Conservation (phyloP, 2,888 invertebrate genomes). For the Nomada goodeniana region DNA sequence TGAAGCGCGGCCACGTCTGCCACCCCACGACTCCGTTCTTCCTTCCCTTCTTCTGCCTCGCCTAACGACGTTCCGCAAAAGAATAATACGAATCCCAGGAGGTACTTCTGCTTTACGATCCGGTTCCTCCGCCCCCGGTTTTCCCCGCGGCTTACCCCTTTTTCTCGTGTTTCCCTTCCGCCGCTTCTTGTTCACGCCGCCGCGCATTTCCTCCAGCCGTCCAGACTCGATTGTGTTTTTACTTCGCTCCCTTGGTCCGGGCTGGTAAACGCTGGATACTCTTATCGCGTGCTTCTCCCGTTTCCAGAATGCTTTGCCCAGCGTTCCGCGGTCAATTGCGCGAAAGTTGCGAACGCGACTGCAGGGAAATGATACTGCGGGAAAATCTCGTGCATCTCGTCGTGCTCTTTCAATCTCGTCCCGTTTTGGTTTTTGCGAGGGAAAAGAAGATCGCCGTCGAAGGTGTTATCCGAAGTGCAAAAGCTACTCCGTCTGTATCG, state of each 20-base stretch:
- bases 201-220: slow-evolving; percentile 20
- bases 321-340: slow-evolving; percentile 9
- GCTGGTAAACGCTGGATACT: slow-evolving; percentile 46
- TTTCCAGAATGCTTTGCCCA: background rate
- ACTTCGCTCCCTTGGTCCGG: slow-evolving; percentile 1
- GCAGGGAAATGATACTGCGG: background rate
- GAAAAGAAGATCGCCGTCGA: background rate
- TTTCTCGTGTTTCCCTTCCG: slow-evolving; percentile 26
- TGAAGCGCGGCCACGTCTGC: slow-evolving; percentile 20
- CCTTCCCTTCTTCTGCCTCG: slow-evolving; percentile 32
- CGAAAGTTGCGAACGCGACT: background rate
- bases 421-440: background rate
- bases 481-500: background rate
- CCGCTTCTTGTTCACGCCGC: slow-evolving; percentile 13
- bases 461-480: background rate
- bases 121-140: slow-evolving; percentile 35
- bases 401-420: no score
- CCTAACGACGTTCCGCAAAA: slow-evolving; percentile 67
- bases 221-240: slow-evolving; percentile 66
- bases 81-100: slow-evolving; percentile 70
- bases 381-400: background rate
- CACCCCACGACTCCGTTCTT: slow-evolving; percentile 25
- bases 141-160: slow-evolving; percentile 36
- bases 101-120: slow-evolving; percentile 66
- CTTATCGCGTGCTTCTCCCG: slow-evolving; percentile 44